phyloP scores from a whole-genome alignment of 1,140 invertebrate species.

The Ceratoteleas bidentatus region DNA sequence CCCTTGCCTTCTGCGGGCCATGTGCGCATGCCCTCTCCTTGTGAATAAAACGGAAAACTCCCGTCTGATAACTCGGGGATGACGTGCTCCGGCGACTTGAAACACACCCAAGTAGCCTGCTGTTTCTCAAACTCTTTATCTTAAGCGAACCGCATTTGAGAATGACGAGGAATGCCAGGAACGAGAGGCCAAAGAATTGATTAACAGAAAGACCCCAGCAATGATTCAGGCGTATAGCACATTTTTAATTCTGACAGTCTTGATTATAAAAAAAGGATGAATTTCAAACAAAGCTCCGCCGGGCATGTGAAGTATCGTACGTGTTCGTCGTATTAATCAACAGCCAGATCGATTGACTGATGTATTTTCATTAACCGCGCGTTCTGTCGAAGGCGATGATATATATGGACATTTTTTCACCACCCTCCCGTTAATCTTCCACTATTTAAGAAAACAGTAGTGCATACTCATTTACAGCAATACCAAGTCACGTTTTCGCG shows the following conservation, averaged over 20 bases:
- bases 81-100: conserved; percentile 55
- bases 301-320: conserved; percentile 41
- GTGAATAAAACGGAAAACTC: conserved; percentile 70
- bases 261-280: conserved; percentile 59
- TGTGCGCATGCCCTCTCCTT: conserved; percentile 73
- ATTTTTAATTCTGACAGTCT: conserved; percentile 67
- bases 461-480: conserved; percentile 18
- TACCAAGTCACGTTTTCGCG: conserved; percentile 7
- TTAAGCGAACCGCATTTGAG: conserved; percentile 69
- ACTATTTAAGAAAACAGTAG: conserved; percentile 9
- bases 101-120: conserved; percentile 71
- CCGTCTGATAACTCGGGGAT: conserved; percentile 60
- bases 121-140: conserved; percentile 75
- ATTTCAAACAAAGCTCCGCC: conserved; percentile 53
- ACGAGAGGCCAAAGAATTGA: conserved; percentile 64
- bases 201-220: conserved; percentile 64
- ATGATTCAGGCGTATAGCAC: conserved; percentile 62
- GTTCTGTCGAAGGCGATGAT: conserved; percentile 34
- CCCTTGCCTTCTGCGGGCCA: conserved; percentile 72
- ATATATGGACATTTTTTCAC: conserved; percentile 43
- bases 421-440: conserved; percentile 18
- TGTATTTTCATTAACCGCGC: conserved; percentile 52
- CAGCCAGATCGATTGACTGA: conserved; percentile 43
- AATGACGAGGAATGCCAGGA: conserved; percentile 72
- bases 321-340: conserved; percentile 53